Conservation (phyloP, 1,140 invertebrate genomes). For the Nasonia longicornis region DNA sequence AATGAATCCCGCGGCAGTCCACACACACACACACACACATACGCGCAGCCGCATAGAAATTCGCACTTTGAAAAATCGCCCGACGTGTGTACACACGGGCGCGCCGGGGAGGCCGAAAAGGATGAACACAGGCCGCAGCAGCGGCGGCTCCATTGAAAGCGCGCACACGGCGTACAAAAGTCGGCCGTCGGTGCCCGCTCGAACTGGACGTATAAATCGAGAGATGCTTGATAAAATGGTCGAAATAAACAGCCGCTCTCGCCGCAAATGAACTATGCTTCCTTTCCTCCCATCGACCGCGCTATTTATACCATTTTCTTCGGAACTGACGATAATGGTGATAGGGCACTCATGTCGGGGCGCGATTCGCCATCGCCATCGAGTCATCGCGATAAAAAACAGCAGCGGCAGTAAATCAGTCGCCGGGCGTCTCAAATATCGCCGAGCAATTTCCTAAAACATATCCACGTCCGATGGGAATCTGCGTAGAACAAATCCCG, state of each 20-base stretch:
- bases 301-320: neutral
- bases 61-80: conserved; percentile 38
- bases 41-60: conserved; percentile 16
- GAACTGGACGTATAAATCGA: conserved; percentile 39
- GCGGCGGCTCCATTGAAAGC: neutral
- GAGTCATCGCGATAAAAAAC: no score
- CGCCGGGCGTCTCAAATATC: conserved; percentile 45
- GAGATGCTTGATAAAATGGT: conserved; percentile 45
- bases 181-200: neutral
- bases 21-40: no score
- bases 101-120: neutral
- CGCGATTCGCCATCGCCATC: no score
- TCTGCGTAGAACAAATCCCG: conserved; percentile 23
- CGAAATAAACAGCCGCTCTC: conserved; percentile 34
- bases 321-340: no score
- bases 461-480: conserved; percentile 13
- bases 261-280: no score
- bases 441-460: conserved; percentile 22
- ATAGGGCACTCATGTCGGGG: neutral
- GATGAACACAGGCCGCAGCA: neutral
- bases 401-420: conserved; percentile 36
- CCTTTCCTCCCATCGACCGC: neutral
- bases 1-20: conserved; percentile 21
- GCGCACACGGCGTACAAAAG: neutral
- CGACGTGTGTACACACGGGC: neutral